Evolutionary conservation across 35 echinoderm and acorn worm species (phyloP).

Genomic region (Acanthaster planci): DNA sequence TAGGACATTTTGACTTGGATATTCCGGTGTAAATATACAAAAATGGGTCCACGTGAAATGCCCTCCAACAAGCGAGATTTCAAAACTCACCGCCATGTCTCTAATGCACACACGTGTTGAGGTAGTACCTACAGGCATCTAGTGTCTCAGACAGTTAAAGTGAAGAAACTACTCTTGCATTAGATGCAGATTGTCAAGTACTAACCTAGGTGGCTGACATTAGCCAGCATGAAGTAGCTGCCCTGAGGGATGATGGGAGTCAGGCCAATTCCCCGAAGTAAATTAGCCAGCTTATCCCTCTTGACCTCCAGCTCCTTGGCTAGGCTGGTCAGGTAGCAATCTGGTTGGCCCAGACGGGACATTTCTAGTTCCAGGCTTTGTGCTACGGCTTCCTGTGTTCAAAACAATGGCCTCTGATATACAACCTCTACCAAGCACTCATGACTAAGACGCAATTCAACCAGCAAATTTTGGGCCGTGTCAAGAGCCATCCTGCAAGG

Average conservation of each 20-base stretch:
- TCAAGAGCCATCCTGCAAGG: no score
- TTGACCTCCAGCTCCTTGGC: constrained; percentile 61
- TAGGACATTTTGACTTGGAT: no score
- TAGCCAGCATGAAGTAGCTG: constrained; percentile 91
- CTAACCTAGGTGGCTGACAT: constrained; percentile 66
- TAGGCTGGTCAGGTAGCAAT: constrained; percentile 75
- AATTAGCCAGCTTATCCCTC: constrained; percentile 67
- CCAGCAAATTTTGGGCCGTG: no score
- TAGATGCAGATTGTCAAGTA: not conserved
- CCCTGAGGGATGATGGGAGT: constrained; percentile 94
- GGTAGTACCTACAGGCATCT: not conserved
- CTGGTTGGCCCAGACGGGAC: constrained; percentile 64
- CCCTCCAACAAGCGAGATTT: no score
- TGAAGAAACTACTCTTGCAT: no score
- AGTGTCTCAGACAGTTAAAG: no score
- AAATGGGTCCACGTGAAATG: no score
- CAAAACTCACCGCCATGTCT: not conserved
- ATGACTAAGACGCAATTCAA: no score
- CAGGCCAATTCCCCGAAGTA: constrained; percentile 63
- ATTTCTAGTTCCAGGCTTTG: constrained; percentile 77
- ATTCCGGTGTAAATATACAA: no score
- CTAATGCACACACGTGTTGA: not conserved
- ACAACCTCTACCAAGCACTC: no score
- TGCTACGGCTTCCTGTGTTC: constrained; percentile 73
- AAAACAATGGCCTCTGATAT: no score